Base-by-base conservation (phyloP, 1,140 invertebrate genomes). In the Eubasilissa regina region DNA sequence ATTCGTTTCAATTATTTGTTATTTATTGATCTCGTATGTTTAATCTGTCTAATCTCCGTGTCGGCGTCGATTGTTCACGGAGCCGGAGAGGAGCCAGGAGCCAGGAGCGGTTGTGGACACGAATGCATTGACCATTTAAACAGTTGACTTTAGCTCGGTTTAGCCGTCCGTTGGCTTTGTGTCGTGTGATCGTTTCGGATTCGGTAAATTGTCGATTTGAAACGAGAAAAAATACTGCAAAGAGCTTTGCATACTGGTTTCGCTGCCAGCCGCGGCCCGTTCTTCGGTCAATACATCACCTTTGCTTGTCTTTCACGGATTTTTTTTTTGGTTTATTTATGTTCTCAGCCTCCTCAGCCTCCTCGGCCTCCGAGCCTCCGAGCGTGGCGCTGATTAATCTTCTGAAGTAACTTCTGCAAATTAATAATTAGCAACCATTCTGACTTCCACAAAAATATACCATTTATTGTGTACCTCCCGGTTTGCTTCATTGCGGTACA, bases 161-260 rank as follows among this genome's bases (percentile, higher is more conserved):
- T 51, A 70, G 15, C 48, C 66, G 66, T 70, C 48, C 45, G 21
- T 70, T 70, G 66, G n/a, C 66, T 70, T 70, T 70, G 66, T 70
- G 44, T 25, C 66, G 44, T 64, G 60, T 58, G 60, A 64, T 64
- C 60, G 60, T 70, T 51, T 68, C 45, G 64, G 44, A 51, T 70
- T 70, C 66, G 66, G 66, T 45, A 68, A 68, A 70, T 70, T 53
- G 66, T 70, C 66, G 66, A 70, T 70, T 51, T 48, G 66, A 47
- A 70, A 70, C n/a, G 25, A 70, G 66, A 51, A 70, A 70, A 70
- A 70, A 70, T 15, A 66, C 11, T 51, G 47, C 45, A 25, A 19
- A 12, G 48, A 70, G 19, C 55, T 70, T 70, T 51, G 66, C 66
- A 70, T 70, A 70, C 66, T 70, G 66, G 66, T 70, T 70, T 51